Base-by-base conservation (phyloP, 1,140 invertebrate species). In the Gonatopus flavifemur region DNA sequence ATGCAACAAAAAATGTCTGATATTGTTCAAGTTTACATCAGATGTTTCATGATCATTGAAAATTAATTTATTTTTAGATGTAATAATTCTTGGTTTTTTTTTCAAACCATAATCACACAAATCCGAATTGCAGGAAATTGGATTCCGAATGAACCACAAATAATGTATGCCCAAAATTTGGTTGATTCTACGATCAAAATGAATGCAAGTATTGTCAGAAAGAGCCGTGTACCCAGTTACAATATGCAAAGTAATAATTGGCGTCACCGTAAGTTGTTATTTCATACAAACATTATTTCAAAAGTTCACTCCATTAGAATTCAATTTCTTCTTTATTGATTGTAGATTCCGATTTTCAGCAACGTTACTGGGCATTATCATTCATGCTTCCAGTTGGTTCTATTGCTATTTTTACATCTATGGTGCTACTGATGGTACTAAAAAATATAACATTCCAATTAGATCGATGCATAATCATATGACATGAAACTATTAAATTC, bases 401-500 rank as follows among this genome's bases (percentile, higher is more conserved):
- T 10, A 59, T 72, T 38, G 62, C 71, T 37, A 48, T 72, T 42
- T 58, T 70, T 15, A 62, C 57, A 20, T 8, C 70, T 8, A 46
- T 74, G 8, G 46, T 75, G 52, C 39, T 75, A 31, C 43, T 74
- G 5, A 75, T 75, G 72, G 72, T 75, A 74, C 62, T 15, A 47
- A 45, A 45, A n/a, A 30, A 28, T 36, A 24, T 37, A 30, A 3
- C 15, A 45, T 19, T 51, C 18, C 24, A 25, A 44, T 35, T 41
- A 31, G 16, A n/a, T 19, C 33, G 6, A 41, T 0, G 9, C 10
- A 41, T 33, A 33, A 32, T 30, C 21, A 3, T 6, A 41, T 39
- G n/a, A 37, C 20, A 0, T n/a, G n/a, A n/a, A n/a, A n/a, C n/a
- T n/a, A n/a, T n/a, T n/a, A n/a, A n/a, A n/a, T n/a, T n/a, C n/a